Base-by-base conservation (phyloP, 2,888 invertebrate genomes). In the Torymus aiolomorphi region DNA sequence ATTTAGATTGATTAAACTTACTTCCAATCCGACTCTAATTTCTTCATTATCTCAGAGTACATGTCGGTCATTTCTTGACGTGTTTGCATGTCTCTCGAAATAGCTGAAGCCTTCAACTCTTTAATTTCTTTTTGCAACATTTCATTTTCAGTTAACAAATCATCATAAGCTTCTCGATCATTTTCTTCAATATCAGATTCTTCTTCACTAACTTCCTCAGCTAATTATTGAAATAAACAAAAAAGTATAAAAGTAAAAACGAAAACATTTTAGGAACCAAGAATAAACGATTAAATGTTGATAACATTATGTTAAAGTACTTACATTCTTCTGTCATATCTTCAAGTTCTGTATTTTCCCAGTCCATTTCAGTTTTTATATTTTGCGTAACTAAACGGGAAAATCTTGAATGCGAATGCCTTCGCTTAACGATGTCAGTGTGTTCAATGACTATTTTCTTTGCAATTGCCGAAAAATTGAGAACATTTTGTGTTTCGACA, bases 391-490 rank as follows among this genome's bases (percentile, higher is more conserved):
- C 87, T 18, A 88, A 83, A 74, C 86, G 86, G 0, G 90, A 90
- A 72, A 90, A 90, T 75, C 88, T 85, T 1, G 89, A 86, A 13
- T 83, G 85, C 0, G 83, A 82, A 57, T 83, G 84, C 62, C 83
- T 85, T 0, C 82, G 77, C 20, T 84, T 85, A 0, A 66, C 31
- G 12, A 49, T 62, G 56, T 83, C 81, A 52, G 84, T 86, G 16
- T 82, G 85, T 69, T 90, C 88, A 20, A 89, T 82, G 5, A 89
- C 82, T 52, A 96, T 94, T 84, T 94, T 93, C 86, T 93, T 93
- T 0, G 96, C 96, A 52, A 98, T 94, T 0, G 97, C 96, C 0
- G 97, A 95, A 86, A 98, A 95, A 85, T 95, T 95, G 1, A 98
- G 91, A 0, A 96, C 96, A 88, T 97, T 96, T 12, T 95, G 92